Conservation (phyloP, 2,113 vertebrate species). For the Pelodiscus sinensis region DNA sequence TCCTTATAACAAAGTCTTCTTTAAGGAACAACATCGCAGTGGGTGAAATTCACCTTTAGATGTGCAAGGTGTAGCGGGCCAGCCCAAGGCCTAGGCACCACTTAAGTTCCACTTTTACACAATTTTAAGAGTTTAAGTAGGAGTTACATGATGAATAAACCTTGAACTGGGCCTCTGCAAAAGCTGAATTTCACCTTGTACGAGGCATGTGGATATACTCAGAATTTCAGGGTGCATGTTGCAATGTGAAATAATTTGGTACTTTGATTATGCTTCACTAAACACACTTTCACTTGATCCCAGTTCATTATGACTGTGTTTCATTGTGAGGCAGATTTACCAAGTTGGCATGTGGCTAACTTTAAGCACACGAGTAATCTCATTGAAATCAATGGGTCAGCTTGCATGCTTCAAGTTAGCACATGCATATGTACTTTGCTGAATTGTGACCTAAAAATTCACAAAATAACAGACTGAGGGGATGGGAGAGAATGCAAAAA, state of each 20-base stretch:
- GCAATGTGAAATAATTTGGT: not conserved
- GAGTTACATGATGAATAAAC: not conserved
- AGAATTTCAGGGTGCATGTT: accelerated
- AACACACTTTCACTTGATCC: not conserved
- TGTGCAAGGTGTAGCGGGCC: not conserved
- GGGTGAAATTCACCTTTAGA: not conserved
- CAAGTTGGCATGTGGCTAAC: not conserved
- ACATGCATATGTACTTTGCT: not conserved
- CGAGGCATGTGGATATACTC: accelerated
- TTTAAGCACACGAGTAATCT: not conserved
- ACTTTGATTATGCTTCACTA: accelerated
- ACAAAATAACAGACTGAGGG: not conserved
- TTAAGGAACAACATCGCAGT: not conserved
- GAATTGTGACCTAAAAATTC: not conserved
- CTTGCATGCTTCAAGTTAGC: accelerated
- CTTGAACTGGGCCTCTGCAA: not conserved
- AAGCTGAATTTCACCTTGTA: not conserved
- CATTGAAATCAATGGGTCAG: accelerated
- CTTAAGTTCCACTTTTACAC: not conserved
- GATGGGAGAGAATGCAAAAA: not conserved
- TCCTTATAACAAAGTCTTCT: not conserved
- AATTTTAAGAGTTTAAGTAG: not conserved
- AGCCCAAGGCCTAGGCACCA: not conserved
- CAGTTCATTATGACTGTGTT: accelerated
- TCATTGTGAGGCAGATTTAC: not conserved